Percentiles rank a stretch among this genome's conserved stretches.
These are phyloP conservation scores for Pituophis catenifer DNA, from an alignment of 2,113 vertebrate genomes.

Conservation along the genomic window DNA sequence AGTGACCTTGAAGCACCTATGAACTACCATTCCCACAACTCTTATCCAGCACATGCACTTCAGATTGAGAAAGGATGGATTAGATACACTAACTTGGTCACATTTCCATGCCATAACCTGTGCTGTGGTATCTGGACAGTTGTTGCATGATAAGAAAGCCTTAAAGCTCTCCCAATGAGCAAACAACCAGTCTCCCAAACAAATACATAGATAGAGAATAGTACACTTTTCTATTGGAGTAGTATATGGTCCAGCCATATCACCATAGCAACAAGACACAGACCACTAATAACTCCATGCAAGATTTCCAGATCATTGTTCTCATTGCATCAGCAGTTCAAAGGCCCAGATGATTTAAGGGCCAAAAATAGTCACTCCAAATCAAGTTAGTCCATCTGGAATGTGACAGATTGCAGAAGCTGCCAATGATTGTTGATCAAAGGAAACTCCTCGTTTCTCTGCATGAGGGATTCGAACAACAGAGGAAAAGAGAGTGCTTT, in stretches of 20 bases:
- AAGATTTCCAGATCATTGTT: not conserved
- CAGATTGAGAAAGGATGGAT: not conserved
- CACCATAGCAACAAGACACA: not conserved
- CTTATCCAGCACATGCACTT: not conserved
- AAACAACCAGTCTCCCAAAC: not conserved
- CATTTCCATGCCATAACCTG: not conserved
- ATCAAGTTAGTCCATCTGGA: not conserved
- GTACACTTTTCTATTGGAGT: not conserved
- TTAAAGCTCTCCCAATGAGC: not conserved
- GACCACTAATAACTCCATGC: not conserved
- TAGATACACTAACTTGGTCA: not conserved
- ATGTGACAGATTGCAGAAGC: not conserved
- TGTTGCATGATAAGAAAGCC: not conserved
- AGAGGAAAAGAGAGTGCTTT: not conserved
- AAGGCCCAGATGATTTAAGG: not conserved
- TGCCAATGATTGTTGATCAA: not conserved
- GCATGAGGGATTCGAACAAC: not conserved
- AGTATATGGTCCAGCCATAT: not conserved
- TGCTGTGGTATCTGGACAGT: not conserved
- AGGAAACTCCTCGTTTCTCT: not conserved
- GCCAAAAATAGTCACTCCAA: not conserved
- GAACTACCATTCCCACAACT: not conserved
- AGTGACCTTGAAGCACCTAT: not conserved
- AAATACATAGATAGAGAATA: not conserved
- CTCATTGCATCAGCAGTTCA: slow-evolving; percentile 3